These are phyloP conservation scores for Pteruthius melanotis DNA, from an alignment of 2,113 vertebrate species.

Conservation along the genomic window DNA sequence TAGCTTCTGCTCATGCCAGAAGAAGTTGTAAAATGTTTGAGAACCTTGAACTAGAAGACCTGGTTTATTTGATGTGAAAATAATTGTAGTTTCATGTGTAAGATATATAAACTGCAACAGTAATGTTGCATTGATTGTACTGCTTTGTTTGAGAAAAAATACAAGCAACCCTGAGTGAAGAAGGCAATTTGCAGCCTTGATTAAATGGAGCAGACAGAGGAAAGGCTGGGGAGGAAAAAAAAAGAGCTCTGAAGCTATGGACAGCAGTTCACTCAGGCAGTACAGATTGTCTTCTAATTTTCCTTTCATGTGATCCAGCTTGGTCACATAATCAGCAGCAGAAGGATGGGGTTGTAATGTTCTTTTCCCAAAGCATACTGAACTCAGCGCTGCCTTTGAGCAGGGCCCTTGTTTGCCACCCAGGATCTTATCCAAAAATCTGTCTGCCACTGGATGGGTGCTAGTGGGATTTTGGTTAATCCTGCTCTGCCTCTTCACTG, in stretches of 20 bases:
- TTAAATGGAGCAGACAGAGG: not conserved
- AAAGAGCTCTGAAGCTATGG: not conserved
- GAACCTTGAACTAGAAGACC: not conserved
- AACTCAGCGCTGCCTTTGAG: not conserved
- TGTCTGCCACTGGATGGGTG: accelerated
- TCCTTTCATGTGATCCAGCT: not conserved
- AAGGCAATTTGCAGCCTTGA: not conserved
- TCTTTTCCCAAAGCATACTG: not conserved
- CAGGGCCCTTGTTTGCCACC: not conserved
- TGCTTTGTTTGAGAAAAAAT: not conserved
- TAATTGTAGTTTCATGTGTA: not conserved
- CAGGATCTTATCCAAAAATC: not conserved
- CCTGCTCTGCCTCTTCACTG: not conserved
- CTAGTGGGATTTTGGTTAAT: not conserved
- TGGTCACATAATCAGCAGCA: not conserved
- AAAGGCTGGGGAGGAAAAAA: not conserved
- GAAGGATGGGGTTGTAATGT: not conserved
- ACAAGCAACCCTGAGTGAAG: not conserved
- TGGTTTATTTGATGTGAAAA: not conserved
- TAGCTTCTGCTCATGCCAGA: not conserved
- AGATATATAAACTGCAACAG: not conserved
- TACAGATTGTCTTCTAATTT: not conserved
- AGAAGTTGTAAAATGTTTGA: not conserved
- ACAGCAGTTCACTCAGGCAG: not conserved
- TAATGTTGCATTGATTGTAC: not conserved